Percentiles rank a stretch among this genome's conserved stretches.
phyloP scores from a whole-genome alignment of 2,888 invertebrate species.

The Latrodectus hesperus region DNA sequence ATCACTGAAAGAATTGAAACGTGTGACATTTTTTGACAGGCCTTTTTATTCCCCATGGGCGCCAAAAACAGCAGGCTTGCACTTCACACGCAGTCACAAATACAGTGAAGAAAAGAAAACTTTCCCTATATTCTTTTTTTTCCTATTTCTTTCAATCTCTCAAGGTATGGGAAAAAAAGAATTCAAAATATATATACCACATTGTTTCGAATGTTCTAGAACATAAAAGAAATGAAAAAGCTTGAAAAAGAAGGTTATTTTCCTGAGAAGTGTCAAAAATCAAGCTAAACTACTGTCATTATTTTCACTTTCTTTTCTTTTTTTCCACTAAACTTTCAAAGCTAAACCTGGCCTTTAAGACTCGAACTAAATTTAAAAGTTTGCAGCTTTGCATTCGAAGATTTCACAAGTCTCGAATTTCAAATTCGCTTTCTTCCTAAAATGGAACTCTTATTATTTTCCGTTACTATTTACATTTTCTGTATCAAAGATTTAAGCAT shows the following conservation, averaged over 20 bases:
- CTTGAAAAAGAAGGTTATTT: conserved; percentile 12
- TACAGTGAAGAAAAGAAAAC: conserved; percentile 18
- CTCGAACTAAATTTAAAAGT: conserved; percentile 40
- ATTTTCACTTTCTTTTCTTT: conserved; percentile 24
- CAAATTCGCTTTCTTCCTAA: conserved; percentile 5
- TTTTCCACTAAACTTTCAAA: neutral
- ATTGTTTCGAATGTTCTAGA: conserved; percentile 61
- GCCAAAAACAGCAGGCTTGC: conserved; percentile 24
- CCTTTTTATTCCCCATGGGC: conserved; percentile 48
- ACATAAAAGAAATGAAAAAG: conserved; percentile 28
- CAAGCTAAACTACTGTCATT: conserved; percentile 53
- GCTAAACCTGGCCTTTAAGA: neutral
- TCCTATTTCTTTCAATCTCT: conserved; percentile 11
- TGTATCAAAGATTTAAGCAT: too few species aligned
- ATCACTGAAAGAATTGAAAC: conserved; percentile 58
- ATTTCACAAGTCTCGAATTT: conserved; percentile 45
- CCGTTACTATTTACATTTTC: too few species aligned
- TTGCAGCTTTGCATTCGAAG: conserved; percentile 30
- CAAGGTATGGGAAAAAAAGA: conserved; percentile 14
- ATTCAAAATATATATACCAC: conserved; percentile 62
- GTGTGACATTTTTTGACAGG: conserved; percentile 68
- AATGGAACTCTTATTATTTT: neutral
- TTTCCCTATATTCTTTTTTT: conserved; percentile 15
- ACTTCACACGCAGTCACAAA: neutral
- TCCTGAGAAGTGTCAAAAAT: conserved; percentile 61